These are phyloP conservation scores for Mayetiola destructor DNA, from an alignment of 2,888 invertebrate species.

Conservation along the genomic window DNA sequence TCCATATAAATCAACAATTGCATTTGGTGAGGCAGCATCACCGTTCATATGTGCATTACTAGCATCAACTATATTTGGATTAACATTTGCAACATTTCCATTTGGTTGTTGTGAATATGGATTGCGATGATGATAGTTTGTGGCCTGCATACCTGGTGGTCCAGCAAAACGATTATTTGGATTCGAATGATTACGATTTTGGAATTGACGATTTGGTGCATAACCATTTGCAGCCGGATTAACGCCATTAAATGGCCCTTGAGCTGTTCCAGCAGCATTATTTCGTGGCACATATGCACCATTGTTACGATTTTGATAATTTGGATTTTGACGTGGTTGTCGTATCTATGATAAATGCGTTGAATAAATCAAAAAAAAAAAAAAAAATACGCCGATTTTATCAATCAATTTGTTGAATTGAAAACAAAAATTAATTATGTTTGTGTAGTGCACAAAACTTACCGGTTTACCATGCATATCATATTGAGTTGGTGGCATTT, in stretches of 20 bases:
- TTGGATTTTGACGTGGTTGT: slow-evolving; percentile 4
- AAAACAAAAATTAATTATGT: no score
- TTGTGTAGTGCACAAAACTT: no score
- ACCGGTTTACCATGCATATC: no score
- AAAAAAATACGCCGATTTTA: no score
- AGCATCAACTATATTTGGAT: slow-evolving; percentile 34
- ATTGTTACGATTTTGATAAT: background rate
- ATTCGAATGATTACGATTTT: background rate
- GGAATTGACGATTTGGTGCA: background rate
- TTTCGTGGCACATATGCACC: background rate
- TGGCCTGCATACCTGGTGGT: slow-evolving; percentile 19
- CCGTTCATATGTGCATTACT: slow-evolving; percentile 27
- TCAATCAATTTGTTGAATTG: no score
- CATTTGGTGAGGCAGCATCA: slow-evolving; percentile 35
- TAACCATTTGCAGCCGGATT: background rate
- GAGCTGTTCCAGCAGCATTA: background rate
- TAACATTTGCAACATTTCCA: slow-evolving; percentile 22
- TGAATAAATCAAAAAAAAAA: no score
- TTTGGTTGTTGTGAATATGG: slow-evolving; percentile 21
- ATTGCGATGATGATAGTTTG: slow-evolving; percentile 24
- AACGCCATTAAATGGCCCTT: background rate
- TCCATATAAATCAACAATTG: slow-evolving; percentile 36
- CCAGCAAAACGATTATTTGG: background rate
- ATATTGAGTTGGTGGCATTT: background rate
- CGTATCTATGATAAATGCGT: background rate